These are phyloP conservation scores for Altica lythri DNA, from an alignment of 2,888 invertebrate genomes.

Conservation along the genomic window DNA sequence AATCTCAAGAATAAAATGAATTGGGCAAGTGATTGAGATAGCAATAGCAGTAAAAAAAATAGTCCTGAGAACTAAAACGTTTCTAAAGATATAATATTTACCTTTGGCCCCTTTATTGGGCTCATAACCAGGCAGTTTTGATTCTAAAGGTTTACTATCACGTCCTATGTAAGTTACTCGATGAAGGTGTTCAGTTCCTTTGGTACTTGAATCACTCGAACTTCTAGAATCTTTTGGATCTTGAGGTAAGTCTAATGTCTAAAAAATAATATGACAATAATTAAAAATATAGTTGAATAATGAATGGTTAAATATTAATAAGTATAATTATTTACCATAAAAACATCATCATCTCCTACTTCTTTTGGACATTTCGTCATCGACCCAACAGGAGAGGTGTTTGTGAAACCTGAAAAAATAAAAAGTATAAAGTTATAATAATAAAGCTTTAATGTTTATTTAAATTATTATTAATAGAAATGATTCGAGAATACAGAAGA, in stretches of 20 bases:
- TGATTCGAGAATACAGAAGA: too few species aligned
- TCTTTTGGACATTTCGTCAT: slow-evolving; percentile 74
- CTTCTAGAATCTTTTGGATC: slow-evolving; percentile 79
- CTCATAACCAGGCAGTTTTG: slow-evolving; percentile 51
- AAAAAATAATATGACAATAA: slow-evolving; percentile 47
- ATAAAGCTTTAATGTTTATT: too few species aligned
- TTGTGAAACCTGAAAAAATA: slow-evolving; percentile 70
- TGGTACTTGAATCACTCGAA: slow-evolving; percentile 66
- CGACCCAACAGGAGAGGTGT: slow-evolving; percentile 72
- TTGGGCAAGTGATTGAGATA: too few species aligned
- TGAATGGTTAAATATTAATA: too few species aligned
- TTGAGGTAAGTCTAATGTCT: slow-evolving; percentile 87
- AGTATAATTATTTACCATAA: slow-evolving; percentile 90
- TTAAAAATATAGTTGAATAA: background rate
- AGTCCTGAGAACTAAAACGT: too few species aligned
- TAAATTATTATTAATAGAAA: too few species aligned
- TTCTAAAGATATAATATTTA: too few species aligned
- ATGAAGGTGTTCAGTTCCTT: slow-evolving; percentile 60
- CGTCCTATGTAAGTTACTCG: slow-evolving; percentile 66
- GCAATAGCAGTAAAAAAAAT: too few species aligned
- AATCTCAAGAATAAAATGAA: too few species aligned
- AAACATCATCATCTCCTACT: slow-evolving; percentile 91
- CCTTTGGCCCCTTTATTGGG: slow-evolving; percentile 51
- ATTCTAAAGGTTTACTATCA: slow-evolving; percentile 53
- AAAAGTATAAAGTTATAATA: too few species aligned